Evolutionary conservation across 2,888 invertebrate species (phyloP), one percentile per base, ranked within the genome.

Genomic region (Sphecodes monilicornis): DNA sequence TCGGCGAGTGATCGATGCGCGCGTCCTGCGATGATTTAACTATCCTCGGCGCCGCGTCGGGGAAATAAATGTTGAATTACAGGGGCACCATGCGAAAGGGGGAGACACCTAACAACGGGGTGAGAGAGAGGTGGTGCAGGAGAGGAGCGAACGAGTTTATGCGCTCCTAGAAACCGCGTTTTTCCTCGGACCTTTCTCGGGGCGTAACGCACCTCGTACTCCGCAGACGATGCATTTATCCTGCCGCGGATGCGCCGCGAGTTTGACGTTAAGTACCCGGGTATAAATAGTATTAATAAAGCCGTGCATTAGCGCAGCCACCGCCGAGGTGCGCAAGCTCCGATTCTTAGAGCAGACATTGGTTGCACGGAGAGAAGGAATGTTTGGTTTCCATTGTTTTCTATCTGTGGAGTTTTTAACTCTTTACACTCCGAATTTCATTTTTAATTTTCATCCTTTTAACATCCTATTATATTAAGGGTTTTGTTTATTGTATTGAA

Each of bases 11-110:
- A 85, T 85, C 83, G 83, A 85, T 83, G 84, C 83, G 70, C 78
- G 68, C 73, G 75, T 75, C 75, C 60, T 26, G 75, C 83, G 84
- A 82, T 82, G 84, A 85, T 85, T 85, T 85, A 85, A 78, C 75
- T 82, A 85, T 83, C 71, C 78, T 72, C 81, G 79, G 54, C 22
- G 66, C 29, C 43, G 66, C 54, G 70, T 16, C 36, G 73, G 41
- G 46, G 74, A 82, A 64, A 74, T 84, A 71, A 84, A 82, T 57
- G 84, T 70, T 82, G 82, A 82, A 74, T 82, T 84, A 68, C 82
- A n/a, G 39, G 11, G 39, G 39, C 39, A 41, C 75, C n/a, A 18
- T 22, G 50, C 50, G 22, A 3, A 50, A 22, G 22, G 50, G 50
- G 50, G 22, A 22, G 22, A 50, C 8, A 46, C 18, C 46, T 6